Evolutionary conservation across 2,888 invertebrate species (phyloP).

Genomic region (Carcina quercana): DNA sequence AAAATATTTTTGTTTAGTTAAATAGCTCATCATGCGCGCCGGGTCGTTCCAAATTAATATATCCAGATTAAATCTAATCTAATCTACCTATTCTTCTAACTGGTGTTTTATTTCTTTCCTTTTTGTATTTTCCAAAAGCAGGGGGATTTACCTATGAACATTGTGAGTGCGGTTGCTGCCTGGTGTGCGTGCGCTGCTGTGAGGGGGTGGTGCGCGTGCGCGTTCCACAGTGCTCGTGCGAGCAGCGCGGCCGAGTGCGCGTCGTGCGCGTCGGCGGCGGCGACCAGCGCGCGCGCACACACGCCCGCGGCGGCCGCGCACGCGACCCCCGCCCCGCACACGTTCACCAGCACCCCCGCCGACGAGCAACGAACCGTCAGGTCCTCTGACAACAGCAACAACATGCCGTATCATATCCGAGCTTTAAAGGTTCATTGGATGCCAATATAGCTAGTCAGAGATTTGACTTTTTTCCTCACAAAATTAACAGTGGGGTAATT

Average conservation of each 20-base stretch:
- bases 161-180: slow-evolving; percentile 66
- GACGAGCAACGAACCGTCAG: slow-evolving; percentile 83
- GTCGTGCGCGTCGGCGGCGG: slow-evolving; percentile 36
- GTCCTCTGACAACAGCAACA: slow-evolving; percentile 57
- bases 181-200: slow-evolving; percentile 30
- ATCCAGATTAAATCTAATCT: too few species aligned
- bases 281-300: slow-evolving; percentile 51
- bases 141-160: slow-evolving; percentile 79
- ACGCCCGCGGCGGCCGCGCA: slow-evolving; percentile 23
- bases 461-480: too few species aligned
- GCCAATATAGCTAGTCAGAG: too few species aligned
- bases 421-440: too few species aligned
- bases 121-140: too few species aligned
- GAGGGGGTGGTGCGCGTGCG: slow-evolving; percentile 39
- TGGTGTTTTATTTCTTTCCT: too few species aligned
- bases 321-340: slow-evolving; percentile 59
- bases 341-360: slow-evolving; percentile 88
- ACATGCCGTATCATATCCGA: too few species aligned
- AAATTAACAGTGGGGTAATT: too few species aligned
- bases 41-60: too few species aligned
- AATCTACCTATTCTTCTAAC: too few species aligned
- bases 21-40: too few species aligned
- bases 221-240: slow-evolving; percentile 28
- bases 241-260: slow-evolving; percentile 65
- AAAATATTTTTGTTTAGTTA: too few species aligned